Evolutionary conservation across 2,797 vertebrate species (phyloP).

Genomic region (Acanthopagrus latus): DNA sequence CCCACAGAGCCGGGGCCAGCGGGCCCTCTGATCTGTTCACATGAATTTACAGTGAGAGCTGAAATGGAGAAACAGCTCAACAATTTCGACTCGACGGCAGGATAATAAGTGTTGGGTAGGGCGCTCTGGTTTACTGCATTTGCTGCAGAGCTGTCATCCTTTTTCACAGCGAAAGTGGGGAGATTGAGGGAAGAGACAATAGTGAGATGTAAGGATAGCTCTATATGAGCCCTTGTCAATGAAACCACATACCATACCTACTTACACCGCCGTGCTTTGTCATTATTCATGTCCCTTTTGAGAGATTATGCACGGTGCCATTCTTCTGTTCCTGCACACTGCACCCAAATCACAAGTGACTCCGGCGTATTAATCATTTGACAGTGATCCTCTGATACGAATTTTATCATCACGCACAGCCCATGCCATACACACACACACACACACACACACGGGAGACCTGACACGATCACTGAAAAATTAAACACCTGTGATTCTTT

Average conservation of each 20-base stretch:
- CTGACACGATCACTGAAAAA: conserved; percentile 44
- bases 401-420: conserved; percentile 39
- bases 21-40: conserved; percentile 57
- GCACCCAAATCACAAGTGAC: conserved; percentile 30
- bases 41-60: conserved; percentile 49
- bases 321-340: conserved; percentile 28
- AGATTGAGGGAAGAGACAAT: conserved; percentile 3
- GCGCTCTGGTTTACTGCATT: conserved; percentile 10
- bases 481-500: conserved; percentile 48
- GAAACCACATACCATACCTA: conserved; percentile 30
- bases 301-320: conserved; percentile 25
- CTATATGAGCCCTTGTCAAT: conserved; percentile 31
- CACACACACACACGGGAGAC: conserved; percentile 3
- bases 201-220: conserved; percentile 6
- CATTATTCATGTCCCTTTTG: conserved; percentile 41
- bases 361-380: conserved; percentile 47
- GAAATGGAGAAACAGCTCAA: conserved; percentile 27
- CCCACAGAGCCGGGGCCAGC: conserved; percentile 32
- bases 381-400: conserved; percentile 35
- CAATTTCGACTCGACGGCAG: conserved; percentile 33
- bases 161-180: conserved; percentile 10
- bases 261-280: conserved; percentile 26
- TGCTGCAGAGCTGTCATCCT: conserved; percentile 20
- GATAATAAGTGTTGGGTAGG: conserved; percentile 19
- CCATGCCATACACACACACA: conserved; percentile 10